These are phyloP conservation scores for Trichechus manatus DNA, from an alignment of 2,113 vertebrate species.

Conservation along the genomic window DNA sequence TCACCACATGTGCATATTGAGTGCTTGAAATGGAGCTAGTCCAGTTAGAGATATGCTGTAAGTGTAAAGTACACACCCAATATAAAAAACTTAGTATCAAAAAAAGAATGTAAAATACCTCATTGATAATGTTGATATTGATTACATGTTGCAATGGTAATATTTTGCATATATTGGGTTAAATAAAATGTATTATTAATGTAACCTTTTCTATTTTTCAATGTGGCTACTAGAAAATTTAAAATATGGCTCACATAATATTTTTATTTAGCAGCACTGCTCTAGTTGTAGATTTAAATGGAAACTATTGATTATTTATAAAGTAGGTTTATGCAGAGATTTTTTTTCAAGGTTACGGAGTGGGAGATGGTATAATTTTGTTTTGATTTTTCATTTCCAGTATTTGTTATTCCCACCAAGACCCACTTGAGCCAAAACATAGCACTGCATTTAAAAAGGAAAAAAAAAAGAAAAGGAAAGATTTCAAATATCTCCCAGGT, in stretches of 20 bases:
- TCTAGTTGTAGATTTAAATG: slow-evolving; percentile 32
- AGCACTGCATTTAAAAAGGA: slow-evolving; percentile 25
- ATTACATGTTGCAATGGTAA: slow-evolving; percentile 1
- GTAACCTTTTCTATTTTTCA: slow-evolving; percentile 18
- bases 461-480: not conserved
- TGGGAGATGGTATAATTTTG: slow-evolving; percentile 10
- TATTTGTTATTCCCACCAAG: slow-evolving; percentile 1
- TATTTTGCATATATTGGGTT: not conserved
- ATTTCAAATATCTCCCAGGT: slow-evolving; percentile 37
- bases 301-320: not conserved
- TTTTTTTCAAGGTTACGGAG: not conserved
- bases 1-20: not conserved
- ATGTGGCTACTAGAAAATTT: not conserved
- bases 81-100: not conserved
- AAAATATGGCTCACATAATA: not conserved
- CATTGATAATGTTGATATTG: not conserved
- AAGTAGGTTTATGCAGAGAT: not conserved
- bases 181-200: slow-evolving; percentile 30
- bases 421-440: slow-evolving; percentile 27
- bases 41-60: not conserved
- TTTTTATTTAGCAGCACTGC: not conserved
- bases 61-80: not conserved
- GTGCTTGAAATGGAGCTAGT: not conserved
- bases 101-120: slow-evolving; percentile 39
- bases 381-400: slow-evolving; percentile 24